Conservation (phyloP, 2,888 invertebrate genomes). For the Sinotaia quadrata region DNA sequence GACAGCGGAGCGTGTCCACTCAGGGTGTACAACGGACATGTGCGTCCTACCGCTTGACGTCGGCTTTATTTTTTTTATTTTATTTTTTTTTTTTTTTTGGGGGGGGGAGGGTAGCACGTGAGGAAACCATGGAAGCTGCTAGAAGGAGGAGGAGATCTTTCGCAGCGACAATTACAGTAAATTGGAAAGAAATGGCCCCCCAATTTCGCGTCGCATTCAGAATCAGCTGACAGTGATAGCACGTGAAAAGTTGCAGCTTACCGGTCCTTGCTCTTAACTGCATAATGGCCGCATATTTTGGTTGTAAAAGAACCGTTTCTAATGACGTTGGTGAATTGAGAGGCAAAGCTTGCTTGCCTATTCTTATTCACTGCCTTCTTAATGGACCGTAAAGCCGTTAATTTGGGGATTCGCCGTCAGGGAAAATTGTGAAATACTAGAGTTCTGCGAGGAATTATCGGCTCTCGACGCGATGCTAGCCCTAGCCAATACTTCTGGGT, state of each 20-base stretch:
- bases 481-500: slow-evolving; percentile 13
- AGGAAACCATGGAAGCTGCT: slow-evolving; percentile 16
- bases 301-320: slow-evolving; percentile 13
- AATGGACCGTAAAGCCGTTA: slow-evolving; percentile 30
- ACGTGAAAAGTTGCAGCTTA: slow-evolving; percentile 29
- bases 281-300: slow-evolving; percentile 30
- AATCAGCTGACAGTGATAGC: slow-evolving; percentile 24
- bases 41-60: slow-evolving; percentile 19
- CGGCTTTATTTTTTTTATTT: no score
- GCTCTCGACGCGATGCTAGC: slow-evolving; percentile 12
- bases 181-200: slow-evolving; percentile 29
- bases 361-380: slow-evolving; percentile 28
- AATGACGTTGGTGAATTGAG: slow-evolving; percentile 1
- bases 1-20: slow-evolving; percentile 31
- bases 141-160: neutral
- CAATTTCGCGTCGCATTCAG: slow-evolving; percentile 29
- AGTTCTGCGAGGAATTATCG: slow-evolving; percentile 21
- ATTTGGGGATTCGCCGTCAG: slow-evolving; percentile 23
- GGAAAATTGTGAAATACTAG: slow-evolving; percentile 27
- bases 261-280: slow-evolving; percentile 23
- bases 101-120: slow-evolving; percentile 18
- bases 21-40: slow-evolving; percentile 11
- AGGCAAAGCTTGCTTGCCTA: slow-evolving; percentile 4
- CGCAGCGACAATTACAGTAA: slow-evolving; percentile 29
- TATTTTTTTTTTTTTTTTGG: no score